A percentile compares a stretch with the other conserved stretches of the same genome.
phyloP scores from a whole-genome alignment of 2,797 vertebrate genomes.

The Dendrocincla tyrannina region DNA sequence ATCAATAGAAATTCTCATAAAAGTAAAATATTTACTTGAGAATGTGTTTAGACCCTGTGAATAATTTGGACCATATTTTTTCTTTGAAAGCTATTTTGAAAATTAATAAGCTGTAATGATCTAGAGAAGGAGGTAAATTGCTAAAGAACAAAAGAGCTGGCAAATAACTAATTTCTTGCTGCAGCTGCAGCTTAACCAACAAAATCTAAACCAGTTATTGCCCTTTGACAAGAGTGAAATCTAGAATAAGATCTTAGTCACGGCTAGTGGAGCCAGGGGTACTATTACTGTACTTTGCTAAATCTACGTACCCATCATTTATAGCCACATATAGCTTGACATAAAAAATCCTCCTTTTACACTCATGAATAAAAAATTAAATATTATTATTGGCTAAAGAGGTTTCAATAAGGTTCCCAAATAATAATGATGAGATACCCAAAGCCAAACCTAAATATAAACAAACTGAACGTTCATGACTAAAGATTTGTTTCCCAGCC shows the following conservation, averaged over 20 bases:
- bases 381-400: neutral
- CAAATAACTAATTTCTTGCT: neutral
- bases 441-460: neutral
- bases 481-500: neutral
- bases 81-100: neutral
- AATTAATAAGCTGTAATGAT: neutral
- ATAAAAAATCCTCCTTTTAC: neutral
- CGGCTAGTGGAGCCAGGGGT: neutral
- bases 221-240: neutral
- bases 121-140: neutral
- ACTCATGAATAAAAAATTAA: neutral
- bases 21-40: constrained; percentile 16
- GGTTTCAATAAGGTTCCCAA: neutral
- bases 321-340: neutral
- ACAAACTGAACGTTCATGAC: neutral
- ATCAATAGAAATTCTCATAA: constrained; percentile 20
- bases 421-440: neutral
- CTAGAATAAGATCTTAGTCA: neutral
- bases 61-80: neutral
- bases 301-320: neutral
- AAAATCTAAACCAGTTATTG: neutral
- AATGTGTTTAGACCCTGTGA: neutral
- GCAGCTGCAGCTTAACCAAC: neutral
- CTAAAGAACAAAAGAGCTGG: neutral
- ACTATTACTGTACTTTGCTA: neutral